phyloP scores from a whole-genome alignment of 1,140 invertebrate genomes.

The Ostrea denselamellosa region DNA sequence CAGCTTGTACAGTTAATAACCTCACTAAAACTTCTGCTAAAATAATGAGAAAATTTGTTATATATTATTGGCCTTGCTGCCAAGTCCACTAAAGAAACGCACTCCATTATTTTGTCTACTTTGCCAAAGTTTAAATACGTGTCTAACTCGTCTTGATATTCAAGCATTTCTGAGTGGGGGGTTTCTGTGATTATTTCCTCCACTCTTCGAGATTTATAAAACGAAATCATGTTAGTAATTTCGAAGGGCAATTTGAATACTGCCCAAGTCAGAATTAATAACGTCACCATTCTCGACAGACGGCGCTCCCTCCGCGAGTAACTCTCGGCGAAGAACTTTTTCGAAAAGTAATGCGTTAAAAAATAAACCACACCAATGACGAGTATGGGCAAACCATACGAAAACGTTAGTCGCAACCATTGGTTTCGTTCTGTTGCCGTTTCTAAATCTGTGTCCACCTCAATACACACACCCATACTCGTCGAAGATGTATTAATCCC shows the following conservation, averaged over 20 bases:
- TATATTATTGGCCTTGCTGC: conserved; percentile 56
- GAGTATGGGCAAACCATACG: conserved; percentile 67
- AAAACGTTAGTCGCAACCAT: conserved; percentile 67
- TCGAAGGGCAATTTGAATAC: conserved; percentile 70
- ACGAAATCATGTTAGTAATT: conserved; percentile 59
- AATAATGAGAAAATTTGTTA: conserved; percentile 56
- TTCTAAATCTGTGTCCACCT: conserved; percentile 40
- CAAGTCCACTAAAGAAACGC: conserved; percentile 49
- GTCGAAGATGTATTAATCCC: conserved; percentile 53
- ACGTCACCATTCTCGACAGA: conserved; percentile 68
- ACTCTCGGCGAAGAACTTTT: conserved; percentile 73
- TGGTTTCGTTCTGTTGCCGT: conserved; percentile 59
- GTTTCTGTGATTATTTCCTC: background rate
- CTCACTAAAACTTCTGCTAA: conserved; percentile 59
- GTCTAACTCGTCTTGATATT: background rate
- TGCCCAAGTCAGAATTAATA: conserved; percentile 66
- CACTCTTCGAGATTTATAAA: conserved; percentile 55
- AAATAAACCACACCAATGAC: conserved; percentile 70
- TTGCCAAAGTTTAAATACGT: conserved; percentile 44
- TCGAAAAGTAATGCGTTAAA: conserved; percentile 66
- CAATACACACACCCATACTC: conserved; percentile 49
- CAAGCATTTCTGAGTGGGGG: conserved; percentile 5
- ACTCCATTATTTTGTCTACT: conserved; percentile 42
- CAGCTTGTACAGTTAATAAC: conserved; percentile 57
- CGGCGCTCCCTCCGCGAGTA: conserved; percentile 67